These are phyloP conservation scores for Aplysia californica DNA, from an alignment of 1,140 invertebrate species.

Conservation along the genomic window DNA sequence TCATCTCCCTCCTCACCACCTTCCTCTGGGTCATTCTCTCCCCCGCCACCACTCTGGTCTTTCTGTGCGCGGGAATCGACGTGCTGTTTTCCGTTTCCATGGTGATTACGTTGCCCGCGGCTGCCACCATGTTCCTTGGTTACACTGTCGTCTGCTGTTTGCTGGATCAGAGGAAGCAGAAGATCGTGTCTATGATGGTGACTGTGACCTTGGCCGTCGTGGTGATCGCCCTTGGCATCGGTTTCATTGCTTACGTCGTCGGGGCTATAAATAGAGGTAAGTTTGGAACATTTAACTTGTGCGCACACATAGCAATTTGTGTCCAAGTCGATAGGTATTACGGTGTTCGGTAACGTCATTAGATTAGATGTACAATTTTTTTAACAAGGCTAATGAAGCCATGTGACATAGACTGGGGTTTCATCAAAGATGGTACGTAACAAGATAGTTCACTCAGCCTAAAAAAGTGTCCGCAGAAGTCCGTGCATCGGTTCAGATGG, in stretches of 20 bases:
- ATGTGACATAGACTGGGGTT: too few relatives aligned
- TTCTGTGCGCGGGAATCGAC: slow-evolving; percentile 30
- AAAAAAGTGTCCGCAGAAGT: too few relatives aligned
- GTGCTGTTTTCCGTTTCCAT: slow-evolving; percentile 35
- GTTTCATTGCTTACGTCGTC: slow-evolving; percentile 34
- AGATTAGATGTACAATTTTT: background rate
- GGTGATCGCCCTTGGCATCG: slow-evolving; percentile 34
- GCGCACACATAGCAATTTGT: background rate
- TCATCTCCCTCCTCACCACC: slow-evolving; percentile 54
- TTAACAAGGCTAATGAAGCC: too few relatives aligned
- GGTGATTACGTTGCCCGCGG: slow-evolving; percentile 16
- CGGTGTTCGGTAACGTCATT: background rate
- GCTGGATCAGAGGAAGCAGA: slow-evolving; percentile 27
- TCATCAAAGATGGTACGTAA: too few relatives aligned
- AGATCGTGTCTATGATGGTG: slow-evolving; percentile 28
- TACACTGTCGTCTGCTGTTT: slow-evolving; percentile 36
- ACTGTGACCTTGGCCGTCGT: slow-evolving; percentile 21
- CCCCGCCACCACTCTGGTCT: slow-evolving; percentile 34
- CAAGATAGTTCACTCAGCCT: too few relatives aligned
- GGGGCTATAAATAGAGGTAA: slow-evolving; percentile 32
- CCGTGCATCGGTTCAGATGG: too few relatives aligned
- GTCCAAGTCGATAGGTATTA: background rate
- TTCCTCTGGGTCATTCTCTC: slow-evolving; percentile 42
- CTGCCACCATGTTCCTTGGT: slow-evolving; percentile 18
- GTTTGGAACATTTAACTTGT: background rate